Evolutionary conservation across 2,113 vertebrate species (phyloP).

Genomic region (Accipiter virgatus): DNA sequence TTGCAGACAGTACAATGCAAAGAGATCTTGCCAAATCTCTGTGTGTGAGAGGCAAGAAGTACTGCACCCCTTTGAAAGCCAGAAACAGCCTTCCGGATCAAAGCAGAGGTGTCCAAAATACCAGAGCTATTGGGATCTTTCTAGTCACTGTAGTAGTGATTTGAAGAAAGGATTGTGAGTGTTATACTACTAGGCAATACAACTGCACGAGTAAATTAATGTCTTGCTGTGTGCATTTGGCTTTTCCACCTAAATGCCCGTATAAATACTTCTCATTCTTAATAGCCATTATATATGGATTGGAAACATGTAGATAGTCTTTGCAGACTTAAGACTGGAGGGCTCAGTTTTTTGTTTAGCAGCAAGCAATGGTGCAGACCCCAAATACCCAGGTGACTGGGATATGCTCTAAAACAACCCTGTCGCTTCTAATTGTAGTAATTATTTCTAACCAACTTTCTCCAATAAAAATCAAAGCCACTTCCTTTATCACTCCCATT

Average conservation of each 20-base stretch:
- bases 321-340: not conserved
- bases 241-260: not conserved
- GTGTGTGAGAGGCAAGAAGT: not conserved
- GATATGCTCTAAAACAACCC: not conserved
- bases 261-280: not conserved
- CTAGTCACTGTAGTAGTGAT: not conserved
- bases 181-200: not conserved
- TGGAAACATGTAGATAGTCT: not conserved
- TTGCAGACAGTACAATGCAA: not conserved
- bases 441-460: not conserved
- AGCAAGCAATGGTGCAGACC: not conserved
- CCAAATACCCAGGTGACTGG: not conserved
- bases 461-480: not conserved
- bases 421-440: not conserved
- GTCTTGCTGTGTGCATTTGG: not conserved
- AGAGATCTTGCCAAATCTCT: not conserved
- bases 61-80: not conserved
- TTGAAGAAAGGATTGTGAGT: not conserved
- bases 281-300: not conserved
- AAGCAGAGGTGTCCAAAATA: not conserved
- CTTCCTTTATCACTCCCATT: not conserved
- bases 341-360: not conserved
- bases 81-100: not conserved
- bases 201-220: not conserved
- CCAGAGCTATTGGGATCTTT: not conserved